Evolutionary conservation across 2,113 vertebrate species (phyloP).

Genomic region (Taurulus bubalis): DNA sequence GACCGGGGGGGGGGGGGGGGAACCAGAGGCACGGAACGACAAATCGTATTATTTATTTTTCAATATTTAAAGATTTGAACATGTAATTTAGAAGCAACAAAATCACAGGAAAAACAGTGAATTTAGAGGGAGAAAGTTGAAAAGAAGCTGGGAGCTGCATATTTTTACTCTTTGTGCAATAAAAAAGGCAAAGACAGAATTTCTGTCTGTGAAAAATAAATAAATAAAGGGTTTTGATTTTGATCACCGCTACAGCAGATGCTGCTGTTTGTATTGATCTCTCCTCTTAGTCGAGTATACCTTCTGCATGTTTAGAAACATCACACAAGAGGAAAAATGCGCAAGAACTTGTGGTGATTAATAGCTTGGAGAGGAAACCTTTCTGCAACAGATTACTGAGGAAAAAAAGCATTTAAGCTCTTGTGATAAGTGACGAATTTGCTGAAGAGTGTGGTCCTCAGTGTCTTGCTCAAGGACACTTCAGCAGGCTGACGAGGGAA

Average conservation of each 20-base stretch:
- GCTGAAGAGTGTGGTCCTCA: neutral
- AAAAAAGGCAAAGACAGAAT: constrained; percentile 6
- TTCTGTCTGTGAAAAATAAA: neutral
- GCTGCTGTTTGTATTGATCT: constrained; percentile 47
- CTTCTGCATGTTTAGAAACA: constrained; percentile 26
- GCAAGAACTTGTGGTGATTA: constrained; percentile 22
- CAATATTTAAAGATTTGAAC: constrained; percentile 32
- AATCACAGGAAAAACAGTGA: constrained; percentile 22
- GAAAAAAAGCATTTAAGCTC: neutral
- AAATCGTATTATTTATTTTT: neutral
- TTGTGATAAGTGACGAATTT: neutral
- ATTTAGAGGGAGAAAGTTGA: constrained; percentile 18
- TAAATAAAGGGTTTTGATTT: constrained; percentile 36
- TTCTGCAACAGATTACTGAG: constrained; percentile 4
- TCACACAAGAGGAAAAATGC: constrained; percentile 3
- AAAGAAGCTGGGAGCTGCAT: constrained; percentile 21
- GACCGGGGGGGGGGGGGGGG: constrained; percentile 36
- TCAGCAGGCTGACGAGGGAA: neutral
- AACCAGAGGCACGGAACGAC: constrained; percentile 14
- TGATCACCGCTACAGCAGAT: constrained; percentile 30
- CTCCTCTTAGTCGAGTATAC: constrained; percentile 18
- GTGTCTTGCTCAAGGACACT: constrained; percentile 34
- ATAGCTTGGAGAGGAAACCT: constrained; percentile 12
- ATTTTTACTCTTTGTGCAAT: constrained; percentile 28
- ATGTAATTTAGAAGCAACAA: constrained; percentile 26